phyloP scores from a whole-genome alignment of 2,888 invertebrate genomes.

The Apotomis capreana region DNA sequence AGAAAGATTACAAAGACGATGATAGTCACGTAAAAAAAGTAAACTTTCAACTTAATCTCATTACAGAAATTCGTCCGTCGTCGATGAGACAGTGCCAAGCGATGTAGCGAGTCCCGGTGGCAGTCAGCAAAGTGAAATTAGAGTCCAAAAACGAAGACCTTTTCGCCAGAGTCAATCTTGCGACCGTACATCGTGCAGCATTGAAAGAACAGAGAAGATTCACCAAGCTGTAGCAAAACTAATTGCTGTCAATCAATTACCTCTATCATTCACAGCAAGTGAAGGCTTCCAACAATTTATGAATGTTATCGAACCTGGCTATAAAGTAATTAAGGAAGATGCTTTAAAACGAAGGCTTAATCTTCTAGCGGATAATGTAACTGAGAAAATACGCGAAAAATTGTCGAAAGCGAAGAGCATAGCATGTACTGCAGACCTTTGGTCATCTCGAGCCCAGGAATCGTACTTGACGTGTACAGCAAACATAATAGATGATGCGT shows the following conservation, averaged over 20 bases:
- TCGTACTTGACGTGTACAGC: conserved; percentile 2
- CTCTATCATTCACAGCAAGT: conserved; percentile 4
- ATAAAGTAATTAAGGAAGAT: neutral
- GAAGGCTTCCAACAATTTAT: neutral
- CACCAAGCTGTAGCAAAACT: conserved; percentile 2
- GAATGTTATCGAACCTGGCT: neutral
- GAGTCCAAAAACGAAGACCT: neutral
- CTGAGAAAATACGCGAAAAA: conserved; percentile 1
- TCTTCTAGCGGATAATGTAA: neutral
- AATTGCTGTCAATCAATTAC: conserved; percentile 5
- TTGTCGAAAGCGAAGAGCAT: no score
- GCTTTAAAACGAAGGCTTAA: conserved; percentile 1
- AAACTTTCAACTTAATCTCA: no score
- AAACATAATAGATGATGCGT: conserved; percentile 12
- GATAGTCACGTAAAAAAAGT: no score
- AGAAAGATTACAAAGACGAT: no score
- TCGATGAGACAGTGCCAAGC: no score
- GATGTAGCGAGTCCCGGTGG: no score
- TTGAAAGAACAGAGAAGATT: conserved; percentile 2
- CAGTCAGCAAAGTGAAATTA: neutral
- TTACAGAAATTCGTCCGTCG: no score
- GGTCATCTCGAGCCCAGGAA: conserved; percentile 7
- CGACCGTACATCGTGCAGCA: neutral
- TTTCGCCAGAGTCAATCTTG: conserved; percentile 1
- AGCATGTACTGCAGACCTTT: conserved; percentile 11